A percentile compares a stretch with the other conserved stretches of the same genome.
Evolutionary conservation across 2,888 invertebrate species (phyloP).

Genomic region (Drosophila kanekoi): DNA sequence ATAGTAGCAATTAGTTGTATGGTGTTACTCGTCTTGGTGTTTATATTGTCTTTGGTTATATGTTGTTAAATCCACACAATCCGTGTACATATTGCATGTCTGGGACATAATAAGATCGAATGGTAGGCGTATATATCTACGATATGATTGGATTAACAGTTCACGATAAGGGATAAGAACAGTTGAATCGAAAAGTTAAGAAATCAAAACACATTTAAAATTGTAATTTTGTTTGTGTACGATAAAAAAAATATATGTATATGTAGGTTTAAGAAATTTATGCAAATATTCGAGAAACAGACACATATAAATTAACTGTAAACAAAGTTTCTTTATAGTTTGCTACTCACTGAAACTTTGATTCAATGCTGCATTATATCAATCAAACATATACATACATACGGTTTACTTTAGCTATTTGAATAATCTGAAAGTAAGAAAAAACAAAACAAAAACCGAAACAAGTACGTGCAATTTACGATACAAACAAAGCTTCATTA

Average conservation of each 20-base stretch:
- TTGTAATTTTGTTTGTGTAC: constrained; percentile 24
- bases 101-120: constrained; percentile 36
- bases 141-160: constrained; percentile 14
- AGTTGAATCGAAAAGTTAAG: constrained; percentile 4
- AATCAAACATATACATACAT: constrained; percentile 20
- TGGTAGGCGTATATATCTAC: constrained; percentile 9
- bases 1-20: no score
- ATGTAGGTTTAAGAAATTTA: constrained; percentile 15
- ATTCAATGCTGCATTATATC: constrained; percentile 29
- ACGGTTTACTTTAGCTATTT: constrained; percentile 46
- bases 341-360: constrained; percentile 10
- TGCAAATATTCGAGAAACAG: constrained; percentile 12
- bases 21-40: no score
- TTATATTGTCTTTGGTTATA: no score
- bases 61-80: constrained; percentile 58
- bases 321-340: constrained; percentile 26
- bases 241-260: not conserved
- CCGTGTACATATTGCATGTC: constrained; percentile 47
- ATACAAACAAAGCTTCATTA: constrained; percentile 78
- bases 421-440: constrained; percentile 14
- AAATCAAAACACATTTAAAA: not conserved
- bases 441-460: constrained; percentile 18
- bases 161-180: constrained; percentile 5
- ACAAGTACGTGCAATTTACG: constrained; percentile 53
- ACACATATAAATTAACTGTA: constrained; percentile 1